Percentiles rank a stretch among this genome's conserved stretches.
Evolutionary conservation across 2,797 vertebrate species (phyloP).

Genomic region (Acanthornis magna): DNA sequence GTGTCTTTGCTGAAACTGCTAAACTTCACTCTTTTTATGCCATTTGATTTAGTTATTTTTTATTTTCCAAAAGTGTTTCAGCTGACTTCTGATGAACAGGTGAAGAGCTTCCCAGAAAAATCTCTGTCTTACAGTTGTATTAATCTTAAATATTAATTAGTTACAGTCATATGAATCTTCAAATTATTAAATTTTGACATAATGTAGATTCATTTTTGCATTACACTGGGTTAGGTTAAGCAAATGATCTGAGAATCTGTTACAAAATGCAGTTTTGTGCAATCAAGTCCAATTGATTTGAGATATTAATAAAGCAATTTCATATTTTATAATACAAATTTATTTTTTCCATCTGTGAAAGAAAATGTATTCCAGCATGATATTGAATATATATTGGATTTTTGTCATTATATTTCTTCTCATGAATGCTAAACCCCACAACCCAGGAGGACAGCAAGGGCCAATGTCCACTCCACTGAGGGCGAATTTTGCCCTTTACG

Average conservation of each 20-base stretch:
- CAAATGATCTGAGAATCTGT: background rate
- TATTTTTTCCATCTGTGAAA: background rate
- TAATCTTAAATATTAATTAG: background rate
- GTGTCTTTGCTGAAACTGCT: conserved; percentile 4
- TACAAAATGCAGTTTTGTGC: conserved; percentile 3
- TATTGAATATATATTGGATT: background rate
- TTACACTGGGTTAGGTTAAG: background rate
- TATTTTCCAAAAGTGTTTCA: background rate
- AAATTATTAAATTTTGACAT: background rate
- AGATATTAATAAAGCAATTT: background rate
- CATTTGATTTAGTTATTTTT: background rate
- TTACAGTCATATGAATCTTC: background rate
- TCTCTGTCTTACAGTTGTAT: background rate
- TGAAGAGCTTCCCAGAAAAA: conserved; percentile 6
- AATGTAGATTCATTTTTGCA: background rate
- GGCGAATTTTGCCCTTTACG: background rate
- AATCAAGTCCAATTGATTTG: background rate
- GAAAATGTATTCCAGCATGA: background rate
- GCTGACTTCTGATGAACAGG: background rate
- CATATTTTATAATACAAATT: background rate
- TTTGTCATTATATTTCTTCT: background rate
- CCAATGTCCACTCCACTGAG: background rate
- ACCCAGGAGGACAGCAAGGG: background rate
- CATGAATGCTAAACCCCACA: background rate
- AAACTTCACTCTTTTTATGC: background rate